Conservation (phyloP, 2,113 vertebrate species). For the Gulo gulo region DNA sequence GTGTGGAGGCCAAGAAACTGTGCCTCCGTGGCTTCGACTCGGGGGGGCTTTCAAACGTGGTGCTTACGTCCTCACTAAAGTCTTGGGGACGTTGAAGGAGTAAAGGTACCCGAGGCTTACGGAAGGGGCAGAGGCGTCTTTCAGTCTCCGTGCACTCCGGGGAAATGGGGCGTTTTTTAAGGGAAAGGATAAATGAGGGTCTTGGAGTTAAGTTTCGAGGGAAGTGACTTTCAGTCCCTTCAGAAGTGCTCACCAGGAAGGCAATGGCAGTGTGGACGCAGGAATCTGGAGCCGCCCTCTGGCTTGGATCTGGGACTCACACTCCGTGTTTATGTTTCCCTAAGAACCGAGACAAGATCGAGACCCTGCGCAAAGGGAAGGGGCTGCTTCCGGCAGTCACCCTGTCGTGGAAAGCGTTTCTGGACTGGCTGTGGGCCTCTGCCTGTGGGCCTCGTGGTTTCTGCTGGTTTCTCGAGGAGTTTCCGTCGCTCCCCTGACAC, state of each 20-base stretch:
- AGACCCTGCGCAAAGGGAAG: too few species aligned
- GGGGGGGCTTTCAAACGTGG: background rate
- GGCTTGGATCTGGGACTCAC: background rate
- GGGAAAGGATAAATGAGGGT: background rate
- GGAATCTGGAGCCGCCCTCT: too few species aligned
- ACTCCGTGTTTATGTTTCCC: background rate
- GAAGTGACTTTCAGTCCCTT: background rate
- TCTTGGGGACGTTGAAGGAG: background rate
- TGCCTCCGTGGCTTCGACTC: background rate
- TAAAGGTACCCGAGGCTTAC: background rate
- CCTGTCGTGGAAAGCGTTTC: background rate
- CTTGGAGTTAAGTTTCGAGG: background rate
- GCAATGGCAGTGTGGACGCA: background rate
- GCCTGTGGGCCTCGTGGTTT: background rate
- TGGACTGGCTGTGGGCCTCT: accelerated
- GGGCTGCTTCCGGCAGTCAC: background rate
- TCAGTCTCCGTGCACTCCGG: background rate
- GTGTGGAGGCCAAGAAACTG: too few species aligned
- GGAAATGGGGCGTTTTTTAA: background rate
- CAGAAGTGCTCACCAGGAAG: background rate
- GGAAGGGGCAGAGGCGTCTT: background rate
- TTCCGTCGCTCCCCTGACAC: background rate
- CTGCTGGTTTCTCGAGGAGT: background rate
- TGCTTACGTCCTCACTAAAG: background rate
- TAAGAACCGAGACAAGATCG: background rate